Evolutionary conservation across 1,140 invertebrate genomes (phyloP), one percentile per base, ranked within the genome.

Genomic region (Daktulosphaira vitifoliae): DNA sequence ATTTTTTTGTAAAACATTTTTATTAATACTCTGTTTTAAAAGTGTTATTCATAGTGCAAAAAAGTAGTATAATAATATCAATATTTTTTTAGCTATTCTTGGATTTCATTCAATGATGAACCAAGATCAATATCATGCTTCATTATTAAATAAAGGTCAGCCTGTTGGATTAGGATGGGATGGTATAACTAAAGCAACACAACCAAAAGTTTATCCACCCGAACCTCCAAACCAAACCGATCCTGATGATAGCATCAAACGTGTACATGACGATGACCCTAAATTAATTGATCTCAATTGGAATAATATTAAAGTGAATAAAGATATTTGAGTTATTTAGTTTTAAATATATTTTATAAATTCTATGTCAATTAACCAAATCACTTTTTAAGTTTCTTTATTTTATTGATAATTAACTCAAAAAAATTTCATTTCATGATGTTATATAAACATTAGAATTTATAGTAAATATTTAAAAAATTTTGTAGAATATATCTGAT

Each of bases 91-190:
- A 94, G 95, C 94, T 79, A 96, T 98, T 77, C 81, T 98, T 68
- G 96, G 96, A 71, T 96, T 99, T 80, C 96, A 98, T 78, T 98
- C 95, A 53, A 97, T 99, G 90, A 90, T 99, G 86, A 99, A 98
- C 78, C 96, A 99, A 81, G 94, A 97, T 75, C 96, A 99, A 77
- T 99, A 97, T 77, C 93, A 98, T 78, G 94, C 95, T 54, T 96
- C 95, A 42, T 76, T 95, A 52, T 75, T 92, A 65, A 94, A 94
- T 78, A 93, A 92, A 77, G 89, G 88, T 18, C 89, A 92, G 74
- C 88, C 88, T 0, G 81, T 90, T 67, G 88, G 88, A 50, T 77
- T 92, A 65, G 89, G 89, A 65, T 92, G 89, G 89, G 89, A 91
- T 74, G 93, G 92, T 70, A 87, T 95, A 69, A 97, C 94, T 9